Evolutionary conservation across 2,113 vertebrate species (phyloP).

Genomic region (Ginglymostoma cirratum): DNA sequence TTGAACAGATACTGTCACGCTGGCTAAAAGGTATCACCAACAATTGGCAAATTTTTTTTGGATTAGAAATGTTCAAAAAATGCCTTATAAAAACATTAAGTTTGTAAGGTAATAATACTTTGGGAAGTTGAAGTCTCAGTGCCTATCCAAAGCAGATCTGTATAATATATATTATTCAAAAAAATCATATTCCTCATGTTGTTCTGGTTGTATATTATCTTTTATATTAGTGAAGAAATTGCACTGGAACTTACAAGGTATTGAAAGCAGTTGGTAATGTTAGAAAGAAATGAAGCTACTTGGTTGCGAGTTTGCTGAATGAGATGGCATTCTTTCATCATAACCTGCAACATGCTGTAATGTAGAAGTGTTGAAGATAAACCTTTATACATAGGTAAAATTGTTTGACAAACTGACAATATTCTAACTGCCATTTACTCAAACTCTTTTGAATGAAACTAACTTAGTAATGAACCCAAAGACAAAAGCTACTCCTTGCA

Average conservation of each 20-base stretch:
- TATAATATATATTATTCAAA: neutral
- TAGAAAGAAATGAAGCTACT: neutral
- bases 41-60: neutral
- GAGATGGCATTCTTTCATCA: slow-evolving; percentile 6
- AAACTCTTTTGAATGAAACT: neutral
- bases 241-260: neutral
- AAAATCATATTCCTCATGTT: slow-evolving; percentile 24
- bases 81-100: slow-evolving; percentile 11
- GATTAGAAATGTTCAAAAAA: slow-evolving; percentile 20
- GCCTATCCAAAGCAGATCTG: neutral
- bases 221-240: slow-evolving; percentile 25
- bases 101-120: slow-evolving; percentile 24
- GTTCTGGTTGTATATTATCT: neutral
- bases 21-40: neutral
- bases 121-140: slow-evolving; percentile 3
- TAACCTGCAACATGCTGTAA: neutral
- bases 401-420: neutral
- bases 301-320: slow-evolving; percentile 1
- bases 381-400: neutral
- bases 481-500: neutral
- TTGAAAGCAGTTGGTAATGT: slow-evolving; percentile 8
- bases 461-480: neutral
- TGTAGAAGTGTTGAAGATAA: slow-evolving; percentile 7
- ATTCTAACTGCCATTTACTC: neutral
- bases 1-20: neutral